Evolutionary conservation across 2,113 vertebrate species (phyloP).

Genomic region (Pelecanoides urinatrix): DNA sequence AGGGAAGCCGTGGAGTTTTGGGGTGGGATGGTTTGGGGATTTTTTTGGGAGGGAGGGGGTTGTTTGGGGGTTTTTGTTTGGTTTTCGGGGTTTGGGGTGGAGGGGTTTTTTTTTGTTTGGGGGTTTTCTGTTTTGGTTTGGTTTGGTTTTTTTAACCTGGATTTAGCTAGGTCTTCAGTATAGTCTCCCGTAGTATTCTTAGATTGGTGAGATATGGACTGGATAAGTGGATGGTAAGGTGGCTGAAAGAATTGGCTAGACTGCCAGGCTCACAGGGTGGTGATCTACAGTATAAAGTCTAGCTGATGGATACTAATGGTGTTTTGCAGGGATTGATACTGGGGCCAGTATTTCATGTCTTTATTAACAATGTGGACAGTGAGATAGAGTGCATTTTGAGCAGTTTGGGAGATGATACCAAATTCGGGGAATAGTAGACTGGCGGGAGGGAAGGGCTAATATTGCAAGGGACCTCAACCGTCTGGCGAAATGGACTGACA

Average conservation of each 20-base stretch:
- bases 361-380: not conserved
- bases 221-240: not conserved
- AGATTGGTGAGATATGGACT: not conserved
- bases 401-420: not conserved
- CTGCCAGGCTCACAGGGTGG: not conserved
- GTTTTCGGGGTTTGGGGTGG: too few relatives aligned
- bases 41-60: not conserved
- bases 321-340: not conserved
- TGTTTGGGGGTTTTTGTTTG: not conserved
- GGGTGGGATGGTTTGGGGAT: rapidly evolving
- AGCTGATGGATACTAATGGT: not conserved
- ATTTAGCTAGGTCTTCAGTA: not conserved
- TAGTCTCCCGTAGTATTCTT: not conserved
- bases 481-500: not conserved
- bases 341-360: not conserved
- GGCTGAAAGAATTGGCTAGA: not conserved
- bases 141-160: not conserved
- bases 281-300: not conserved
- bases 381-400: not conserved
- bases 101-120: not conserved
- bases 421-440: not conserved
- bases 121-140: not conserved
- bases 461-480: not conserved
- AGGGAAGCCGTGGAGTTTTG: not conserved
- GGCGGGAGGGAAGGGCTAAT: not conserved